These are phyloP conservation scores for Drosophila tanythrix DNA, from an alignment of 2,888 invertebrate genomes.

Conservation along the genomic window DNA sequence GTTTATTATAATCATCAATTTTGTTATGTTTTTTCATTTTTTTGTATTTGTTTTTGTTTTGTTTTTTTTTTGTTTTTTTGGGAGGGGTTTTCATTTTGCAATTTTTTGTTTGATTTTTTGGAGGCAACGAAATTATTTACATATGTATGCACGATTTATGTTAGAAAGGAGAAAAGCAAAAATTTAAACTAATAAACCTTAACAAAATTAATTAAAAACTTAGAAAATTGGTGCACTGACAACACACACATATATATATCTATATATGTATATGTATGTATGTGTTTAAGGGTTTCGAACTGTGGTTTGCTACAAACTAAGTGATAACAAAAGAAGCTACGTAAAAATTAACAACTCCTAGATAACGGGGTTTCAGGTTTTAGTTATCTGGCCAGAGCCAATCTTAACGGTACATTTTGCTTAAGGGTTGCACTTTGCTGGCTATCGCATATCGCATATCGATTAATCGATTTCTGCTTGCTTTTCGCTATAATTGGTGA, in stretches of 20 bases:
- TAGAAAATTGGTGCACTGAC: slow-evolving; percentile 26
- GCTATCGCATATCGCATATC: slow-evolving; percentile 20
- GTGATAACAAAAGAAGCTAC: slow-evolving; percentile 55
- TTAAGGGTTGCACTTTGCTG: slow-evolving; percentile 25
- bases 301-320: slow-evolving; percentile 37
- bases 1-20: slow-evolving; percentile 11
- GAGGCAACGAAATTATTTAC: slow-evolving; percentile 76
- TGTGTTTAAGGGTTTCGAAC: slow-evolving; percentile 9
- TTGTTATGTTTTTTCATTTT: neutral
- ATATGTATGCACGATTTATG: slow-evolving; percentile 58
- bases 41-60: slow-evolving; percentile 23
- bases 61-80: slow-evolving; percentile 34
- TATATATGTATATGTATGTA: neutral
- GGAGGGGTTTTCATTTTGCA: slow-evolving; percentile 24
- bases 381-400: slow-evolving; percentile 10
- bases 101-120: slow-evolving; percentile 40
- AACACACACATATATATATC: neutral
- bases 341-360: slow-evolving; percentile 49
- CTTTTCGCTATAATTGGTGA: slow-evolving; percentile 9
- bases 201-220: slow-evolving; percentile 52
- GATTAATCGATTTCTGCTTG: slow-evolving; percentile 17
- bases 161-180: slow-evolving; percentile 22
- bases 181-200: slow-evolving; percentile 56
- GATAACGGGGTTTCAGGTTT: slow-evolving; percentile 17
- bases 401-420: slow-evolving; percentile 8